Percentiles rank a stretch among this genome's conserved stretches.
Evolutionary conservation across 2,797 vertebrate genomes (phyloP).

Genomic region (Sparidentex hasta): DNA sequence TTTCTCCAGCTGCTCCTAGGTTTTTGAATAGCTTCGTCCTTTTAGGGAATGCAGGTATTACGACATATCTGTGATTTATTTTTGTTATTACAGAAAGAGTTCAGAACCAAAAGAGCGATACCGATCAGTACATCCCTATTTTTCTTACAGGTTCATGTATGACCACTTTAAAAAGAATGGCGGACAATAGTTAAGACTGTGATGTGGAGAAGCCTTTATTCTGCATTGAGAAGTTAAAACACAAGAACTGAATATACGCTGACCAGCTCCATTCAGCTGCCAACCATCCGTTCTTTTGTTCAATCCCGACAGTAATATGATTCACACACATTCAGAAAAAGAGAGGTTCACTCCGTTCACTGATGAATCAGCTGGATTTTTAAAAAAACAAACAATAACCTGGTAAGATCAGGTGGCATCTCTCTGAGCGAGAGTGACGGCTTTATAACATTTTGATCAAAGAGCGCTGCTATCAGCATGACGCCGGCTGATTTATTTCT

Average conservation of each 20-base stretch:
- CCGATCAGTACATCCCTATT: too few species aligned
- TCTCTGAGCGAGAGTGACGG: slow-evolving; percentile 22
- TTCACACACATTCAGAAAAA: neutral
- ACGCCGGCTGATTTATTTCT: slow-evolving; percentile 46
- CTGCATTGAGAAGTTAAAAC: slow-evolving; percentile 12
- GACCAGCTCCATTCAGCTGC: neutral
- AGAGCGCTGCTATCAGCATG: slow-evolving; percentile 30
- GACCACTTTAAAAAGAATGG: neutral
- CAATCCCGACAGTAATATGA: neutral
- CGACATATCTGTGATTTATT: too few species aligned
- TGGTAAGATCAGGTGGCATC: slow-evolving; percentile 2
- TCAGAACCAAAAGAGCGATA: too few species aligned
- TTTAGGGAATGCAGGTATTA: neutral
- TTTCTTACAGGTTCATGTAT: neutral
- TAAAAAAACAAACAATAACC: slow-evolving; percentile 8
- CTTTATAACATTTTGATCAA: slow-evolving; percentile 50
- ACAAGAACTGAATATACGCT: neutral
- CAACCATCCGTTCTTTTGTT: neutral
- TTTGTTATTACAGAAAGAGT: too few species aligned
- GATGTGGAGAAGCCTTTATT: neutral
- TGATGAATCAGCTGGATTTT: slow-evolving; percentile 2
- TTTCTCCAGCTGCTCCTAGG: too few species aligned
- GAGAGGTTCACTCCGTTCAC: neutral
- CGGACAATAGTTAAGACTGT: neutral
- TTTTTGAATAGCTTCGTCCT: too few species aligned